Evolutionary conservation across 2,888 invertebrate species (phyloP).

Genomic region (Pyrrhia umbra): DNA sequence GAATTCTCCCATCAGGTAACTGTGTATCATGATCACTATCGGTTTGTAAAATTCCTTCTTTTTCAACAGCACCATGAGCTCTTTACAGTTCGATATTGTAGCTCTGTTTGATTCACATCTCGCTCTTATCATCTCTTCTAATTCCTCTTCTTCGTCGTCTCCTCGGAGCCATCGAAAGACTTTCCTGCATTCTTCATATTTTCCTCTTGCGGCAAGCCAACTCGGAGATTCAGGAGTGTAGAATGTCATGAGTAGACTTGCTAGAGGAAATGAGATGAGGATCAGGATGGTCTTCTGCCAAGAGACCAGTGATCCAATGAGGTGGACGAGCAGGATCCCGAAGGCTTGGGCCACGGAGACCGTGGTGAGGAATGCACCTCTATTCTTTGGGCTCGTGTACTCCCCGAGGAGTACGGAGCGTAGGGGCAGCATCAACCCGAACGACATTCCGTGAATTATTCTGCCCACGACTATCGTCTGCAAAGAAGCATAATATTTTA

Average conservation of each 20-base stretch:
- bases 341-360: constrained; percentile 90
- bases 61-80: constrained; percentile 57
- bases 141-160: constrained; percentile 79
- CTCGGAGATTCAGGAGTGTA: constrained; percentile 91
- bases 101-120: constrained; percentile 63
- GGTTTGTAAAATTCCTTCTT: constrained; percentile 89
- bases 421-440: constrained; percentile 86
- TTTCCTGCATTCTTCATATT: constrained; percentile 86
- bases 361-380: constrained; percentile 91
- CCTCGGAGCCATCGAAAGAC: constrained; percentile 91
- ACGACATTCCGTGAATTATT: constrained; percentile 81
- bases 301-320: constrained; percentile 89
- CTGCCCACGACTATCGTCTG: constrained; percentile 75
- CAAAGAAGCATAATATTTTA: constrained; percentile 43
- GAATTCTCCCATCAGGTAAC: constrained; percentile 91
- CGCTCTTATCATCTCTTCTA: constrained; percentile 77
- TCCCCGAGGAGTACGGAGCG: constrained; percentile 89
- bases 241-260: constrained; percentile 81
- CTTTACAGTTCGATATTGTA: constrained; percentile 45
- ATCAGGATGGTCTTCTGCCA: constrained; percentile 90
- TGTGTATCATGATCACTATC: constrained; percentile 88
- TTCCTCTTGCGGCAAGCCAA: constrained; percentile 90
- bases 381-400: constrained; percentile 89
- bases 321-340: constrained; percentile 91
- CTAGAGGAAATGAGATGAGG: constrained; percentile 80